Base-by-base conservation (phyloP, 2,888 invertebrate species). In the Leucoma salicis region DNA sequence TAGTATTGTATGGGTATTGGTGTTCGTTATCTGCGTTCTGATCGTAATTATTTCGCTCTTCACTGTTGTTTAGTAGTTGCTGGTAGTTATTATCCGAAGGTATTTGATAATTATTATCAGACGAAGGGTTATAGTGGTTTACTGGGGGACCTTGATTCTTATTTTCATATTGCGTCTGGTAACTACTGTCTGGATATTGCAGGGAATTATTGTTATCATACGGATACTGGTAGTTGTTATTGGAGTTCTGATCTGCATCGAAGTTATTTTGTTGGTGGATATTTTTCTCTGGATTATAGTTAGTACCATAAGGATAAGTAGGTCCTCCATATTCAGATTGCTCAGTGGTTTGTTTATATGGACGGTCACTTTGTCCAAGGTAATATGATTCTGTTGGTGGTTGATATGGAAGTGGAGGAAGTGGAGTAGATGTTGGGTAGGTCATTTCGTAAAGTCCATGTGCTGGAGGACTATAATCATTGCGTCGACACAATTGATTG, bases 401-500 rank as follows among this genome's bases (percentile, higher is more conserved):
- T 13, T 57, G 42, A n/a, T n/a, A n/a, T 0, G 14, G 27, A 25
- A 34, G 47, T 16, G 50, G 40, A 37, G 46, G 33, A 11, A 33
- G 15, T n/a, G 48, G 39, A 1, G 50, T 45, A 32, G 46, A 33
- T 25, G 42, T 29, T 5, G 44, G 33, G 14, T 62, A 44, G n/a
- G 31, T 40, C 6, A 39, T 51, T 7, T 46, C 52, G 31, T 45
- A 39, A 24, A 35, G 21, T 31, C 14, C 42, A 8, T 24, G 31
- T 33, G 35, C 28, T 29, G 29, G 29, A 11, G 21, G 25, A 6
- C 53, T 51, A 42, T 66, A 68, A 38, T 25, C 51, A 13, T 73
- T 56, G 6, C 66, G 48, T 14, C 75, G 75, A 48, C 88, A 89
- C 10, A 88, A 53, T 36, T 84, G 78, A 42, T 80, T 86, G 44